Evolutionary conservation across 2,888 invertebrate species (phyloP), one percentile per base, ranked within the genome.

Genomic region (Latrodectus hesperus): DNA sequence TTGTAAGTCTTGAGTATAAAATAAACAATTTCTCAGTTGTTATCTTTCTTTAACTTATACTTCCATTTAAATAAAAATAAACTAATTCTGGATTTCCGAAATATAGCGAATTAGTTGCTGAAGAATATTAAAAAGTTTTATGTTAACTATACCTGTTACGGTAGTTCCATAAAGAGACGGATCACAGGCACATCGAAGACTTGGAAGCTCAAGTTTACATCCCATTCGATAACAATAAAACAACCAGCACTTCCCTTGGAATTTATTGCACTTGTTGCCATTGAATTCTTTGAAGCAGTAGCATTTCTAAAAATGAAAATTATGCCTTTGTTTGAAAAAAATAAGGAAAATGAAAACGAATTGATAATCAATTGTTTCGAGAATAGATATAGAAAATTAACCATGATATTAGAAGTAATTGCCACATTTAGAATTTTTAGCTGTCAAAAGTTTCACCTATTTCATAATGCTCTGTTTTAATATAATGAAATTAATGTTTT

Each of bases 181-280:
- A 67, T 73, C 65, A 22, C 84, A 84, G 11, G 53, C 65, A 65
- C 84, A 84, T 0, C n/a, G 22, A 8, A 84, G 78, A 16, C 51
- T 49, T 16, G 77, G 77, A 49, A 55, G 22, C 49, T 78, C 78
- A 14, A 51, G 52, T 12, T 65, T 49, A 49, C 84, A 84, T 11
- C 84, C 84, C 9, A 51, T 22, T 16, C 71, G 73, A n/a, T 65
- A 68, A 38, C 84, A 84, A 22, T 84, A 84, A 9, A 73, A 72
- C 8, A 84, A 78, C 84, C 84, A 84, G 53, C 84, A 84, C 0
- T 53, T 51, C n/a, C 84, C 84, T 17, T 65, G 55, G 53, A 84
- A 84, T 12, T 60, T 71, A 16, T 67, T 67, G 26, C 84, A 84
- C 22, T 84, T 84, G 5, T 65, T 26, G 10, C 84, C 78, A 1